Base-by-base conservation (phyloP, 1,140 invertebrate species). In the Tribolium castaneum region DNA sequence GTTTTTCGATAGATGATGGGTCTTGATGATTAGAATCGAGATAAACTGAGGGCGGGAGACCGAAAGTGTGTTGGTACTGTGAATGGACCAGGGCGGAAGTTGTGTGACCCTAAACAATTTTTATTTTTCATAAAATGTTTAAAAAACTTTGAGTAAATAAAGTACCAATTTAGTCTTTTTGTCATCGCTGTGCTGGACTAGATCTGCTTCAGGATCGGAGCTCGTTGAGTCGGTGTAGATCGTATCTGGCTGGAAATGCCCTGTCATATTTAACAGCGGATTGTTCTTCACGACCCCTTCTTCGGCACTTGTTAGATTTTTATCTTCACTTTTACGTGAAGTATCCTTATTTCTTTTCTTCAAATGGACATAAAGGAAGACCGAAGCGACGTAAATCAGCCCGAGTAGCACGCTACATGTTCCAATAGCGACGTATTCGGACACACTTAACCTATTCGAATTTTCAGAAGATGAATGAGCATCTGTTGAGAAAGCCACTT, bases 361-460 rank as follows among this genome's bases (percentile, higher is more conserved):
- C 75, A 93, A 90, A 81, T 94, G 93, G 5, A 97, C 85, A 83
- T 95, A 96, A 0, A 96, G 88, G 14, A 95, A 92, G 3, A 96
- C 92, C 9, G 94, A 95, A 0, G 93, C 92, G 1, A 96, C 91
- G 82, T 96, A 97, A 79, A 95, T 93, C 9, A 96, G 87, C 0
- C 94, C 94, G 3, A 97, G 87, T 1, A 96, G 87, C 34, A 95
- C 88, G 0, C 94, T 94, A 79, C 93, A 94, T 6, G 95, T 89
- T 7, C 93, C 95, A 52, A 97, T 95, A 0, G 94, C 93, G 0
- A 95, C 89, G 80, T 95, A 95, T 85, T 96, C 94, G 0, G 91
- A 90, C 5, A 90, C 87, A 7, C 89, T 91, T 25, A 94, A 87
- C 6, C 81, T 82, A 6, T 86, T 83, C 2, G 85, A 78, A 39